phyloP scores from a whole-genome alignment of 2,888 invertebrate species.

The Anarsia innoxiella region DNA sequence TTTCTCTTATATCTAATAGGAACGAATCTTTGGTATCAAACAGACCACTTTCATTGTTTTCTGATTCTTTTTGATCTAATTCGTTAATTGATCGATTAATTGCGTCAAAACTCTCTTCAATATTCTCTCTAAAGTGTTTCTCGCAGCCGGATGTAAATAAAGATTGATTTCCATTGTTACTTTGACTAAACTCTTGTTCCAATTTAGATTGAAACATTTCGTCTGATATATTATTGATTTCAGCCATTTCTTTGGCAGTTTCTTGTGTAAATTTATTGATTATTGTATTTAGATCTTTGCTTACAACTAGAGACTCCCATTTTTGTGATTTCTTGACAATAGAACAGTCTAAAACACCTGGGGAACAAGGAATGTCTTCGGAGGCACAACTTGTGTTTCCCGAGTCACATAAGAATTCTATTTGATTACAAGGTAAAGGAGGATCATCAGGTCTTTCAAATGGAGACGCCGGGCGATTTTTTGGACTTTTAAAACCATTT shows the following conservation, averaged over 20 bases:
- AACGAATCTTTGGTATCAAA: slow-evolving; percentile 64
- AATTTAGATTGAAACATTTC: slow-evolving; percentile 52
- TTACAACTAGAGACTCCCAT: slow-evolving; percentile 41
- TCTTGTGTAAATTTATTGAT: slow-evolving; percentile 20
- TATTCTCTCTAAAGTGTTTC: slow-evolving; percentile 33
- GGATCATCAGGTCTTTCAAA: slow-evolving; percentile 47
- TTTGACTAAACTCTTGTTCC: slow-evolving; percentile 29
- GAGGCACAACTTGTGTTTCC: slow-evolving; percentile 33
- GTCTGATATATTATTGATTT: slow-evolving; percentile 41
- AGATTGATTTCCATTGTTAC: slow-evolving; percentile 24
- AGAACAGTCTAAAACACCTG: slow-evolving; percentile 35
- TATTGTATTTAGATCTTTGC: slow-evolving; percentile 23
- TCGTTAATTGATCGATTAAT: not conserved
- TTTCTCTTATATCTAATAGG: slow-evolving; percentile 52
- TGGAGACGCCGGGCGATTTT: slow-evolving; percentile 3
- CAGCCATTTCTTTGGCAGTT: slow-evolving; percentile 22
- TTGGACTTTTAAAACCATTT: not conserved
- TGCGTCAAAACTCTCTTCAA: slow-evolving; percentile 63
- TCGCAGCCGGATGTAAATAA: slow-evolving; percentile 25
- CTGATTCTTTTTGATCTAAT: slow-evolving; percentile 26
- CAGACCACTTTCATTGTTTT: slow-evolving; percentile 32
- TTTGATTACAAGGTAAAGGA: slow-evolving; percentile 61
- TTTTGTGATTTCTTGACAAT: slow-evolving; percentile 27
- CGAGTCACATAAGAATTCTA: slow-evolving; percentile 52
- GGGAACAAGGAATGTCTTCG: slow-evolving; percentile 41